Evolutionary conservation across 2,797 vertebrate genomes (phyloP).

Genomic region (Rhyacichthys aspro): DNA sequence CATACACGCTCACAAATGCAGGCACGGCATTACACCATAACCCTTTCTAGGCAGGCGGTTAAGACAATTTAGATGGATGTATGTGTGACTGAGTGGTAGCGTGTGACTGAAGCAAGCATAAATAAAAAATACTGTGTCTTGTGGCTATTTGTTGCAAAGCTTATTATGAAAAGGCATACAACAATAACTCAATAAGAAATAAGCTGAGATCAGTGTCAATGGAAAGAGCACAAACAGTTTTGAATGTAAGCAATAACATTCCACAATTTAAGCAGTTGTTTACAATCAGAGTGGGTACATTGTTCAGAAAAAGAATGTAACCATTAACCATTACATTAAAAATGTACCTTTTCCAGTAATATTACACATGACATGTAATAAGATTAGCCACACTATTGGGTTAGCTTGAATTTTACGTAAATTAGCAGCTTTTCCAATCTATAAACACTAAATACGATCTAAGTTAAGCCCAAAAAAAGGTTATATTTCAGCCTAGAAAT

Average conservation of each 20-base stretch:
- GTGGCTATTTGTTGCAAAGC: constrained; percentile 43
- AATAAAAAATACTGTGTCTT: too few relatives aligned
- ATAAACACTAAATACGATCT: too few relatives aligned
- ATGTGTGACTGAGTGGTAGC: constrained; percentile 39
- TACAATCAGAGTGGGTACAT: background rate
- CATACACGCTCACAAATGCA: constrained; percentile 44
- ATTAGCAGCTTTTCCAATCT: too few relatives aligned
- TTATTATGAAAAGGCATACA: constrained; percentile 46
- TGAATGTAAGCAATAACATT: constrained; percentile 10
- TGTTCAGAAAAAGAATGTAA: constrained; percentile 9
- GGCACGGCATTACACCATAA: constrained; percentile 49
- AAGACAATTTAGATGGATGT: background rate
- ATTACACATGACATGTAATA: too few relatives aligned
- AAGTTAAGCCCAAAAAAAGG: too few relatives aligned
- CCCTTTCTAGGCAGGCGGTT: constrained; percentile 44
- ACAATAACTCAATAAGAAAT: constrained; percentile 24
- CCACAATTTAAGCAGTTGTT: background rate
- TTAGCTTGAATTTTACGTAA: too few relatives aligned
- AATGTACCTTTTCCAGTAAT: background rate
- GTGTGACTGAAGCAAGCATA: constrained; percentile 34
- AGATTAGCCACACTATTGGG: too few relatives aligned
- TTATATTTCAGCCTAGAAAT: too few relatives aligned
- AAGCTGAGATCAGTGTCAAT: constrained; percentile 19
- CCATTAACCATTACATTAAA: background rate
- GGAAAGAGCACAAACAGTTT: constrained; percentile 10